Conservation (phyloP, 2,797 vertebrate species). For the Trachurus trachurus region DNA sequence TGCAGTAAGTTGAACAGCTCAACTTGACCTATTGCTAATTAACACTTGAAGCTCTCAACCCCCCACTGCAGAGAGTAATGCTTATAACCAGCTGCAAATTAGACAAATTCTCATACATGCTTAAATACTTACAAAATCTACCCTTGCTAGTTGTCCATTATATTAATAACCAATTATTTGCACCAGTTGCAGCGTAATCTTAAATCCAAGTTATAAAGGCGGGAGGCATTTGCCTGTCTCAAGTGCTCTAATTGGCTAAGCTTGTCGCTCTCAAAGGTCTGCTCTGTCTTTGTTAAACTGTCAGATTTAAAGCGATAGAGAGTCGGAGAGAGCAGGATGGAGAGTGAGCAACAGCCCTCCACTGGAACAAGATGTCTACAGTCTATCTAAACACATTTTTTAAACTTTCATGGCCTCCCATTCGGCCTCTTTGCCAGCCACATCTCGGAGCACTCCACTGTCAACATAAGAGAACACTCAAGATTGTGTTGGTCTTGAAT, state of each 20-base stretch:
- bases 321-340: conserved; percentile 32
- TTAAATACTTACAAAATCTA: conserved; percentile 50
- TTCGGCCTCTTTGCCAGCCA: conserved; percentile 47
- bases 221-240: conserved; percentile 69
- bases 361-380: conserved; percentile 63
- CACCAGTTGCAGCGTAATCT: conserved; percentile 47
- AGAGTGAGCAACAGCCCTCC: conserved; percentile 48
- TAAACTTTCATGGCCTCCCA: conserved; percentile 69
- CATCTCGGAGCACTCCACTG: conserved; percentile 35
- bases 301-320: conserved; percentile 66
- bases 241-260: conserved; percentile 74
- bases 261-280: conserved; percentile 57
- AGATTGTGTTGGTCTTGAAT: conserved; percentile 71
- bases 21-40: conserved; percentile 48
- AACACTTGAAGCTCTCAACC: conserved; percentile 44
- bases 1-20: conserved; percentile 17
- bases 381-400: conserved; percentile 63
- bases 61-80: conserved; percentile 12
- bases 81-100: conserved; percentile 47
- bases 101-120: conserved; percentile 51
- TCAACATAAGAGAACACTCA: conserved; percentile 64
- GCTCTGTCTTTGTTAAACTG: conserved; percentile 70
- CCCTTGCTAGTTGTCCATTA: conserved; percentile 36
- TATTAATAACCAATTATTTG: conserved; percentile 66
- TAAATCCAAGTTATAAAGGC: conserved; percentile 55